phyloP scores from a whole-genome alignment of 2,888 invertebrate genomes.

The Thymelicus sylvestris region DNA sequence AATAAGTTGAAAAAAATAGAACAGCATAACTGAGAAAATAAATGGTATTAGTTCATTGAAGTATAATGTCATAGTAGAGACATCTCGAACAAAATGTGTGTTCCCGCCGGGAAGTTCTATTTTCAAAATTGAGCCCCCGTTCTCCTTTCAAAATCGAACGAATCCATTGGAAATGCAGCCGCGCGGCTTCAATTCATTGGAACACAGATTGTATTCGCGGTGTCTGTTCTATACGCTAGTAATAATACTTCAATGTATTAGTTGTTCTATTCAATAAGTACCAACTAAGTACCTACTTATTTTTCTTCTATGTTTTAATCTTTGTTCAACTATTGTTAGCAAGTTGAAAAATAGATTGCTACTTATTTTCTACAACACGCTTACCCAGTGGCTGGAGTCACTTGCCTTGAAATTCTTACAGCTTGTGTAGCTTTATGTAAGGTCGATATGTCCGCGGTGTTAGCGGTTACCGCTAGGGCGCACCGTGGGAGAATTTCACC shows the following conservation, averaged over 20 bases:
- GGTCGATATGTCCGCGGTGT: background rate
- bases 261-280: background rate
- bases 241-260: too few relatives aligned
- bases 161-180: too few relatives aligned
- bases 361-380: background rate
- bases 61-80: too few relatives aligned
- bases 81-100: too few relatives aligned
- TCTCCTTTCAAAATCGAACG: too few relatives aligned
- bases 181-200: too few relatives aligned
- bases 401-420: conserved; percentile 24
- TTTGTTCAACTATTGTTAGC: background rate
- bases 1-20: background rate
- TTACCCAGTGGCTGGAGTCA: conserved; percentile 5
- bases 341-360: background rate
- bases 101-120: too few relatives aligned
- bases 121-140: too few relatives aligned
- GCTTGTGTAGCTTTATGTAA: conserved; percentile 14
- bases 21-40: background rate
- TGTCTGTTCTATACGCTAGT: too few relatives aligned
- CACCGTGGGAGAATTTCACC: conserved; percentile 1
- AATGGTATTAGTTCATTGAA: background rate
- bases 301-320: background rate
- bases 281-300: background rate
- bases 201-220: too few relatives aligned
- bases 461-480: background rate